Evolutionary conservation across 2,113 vertebrate species (phyloP), one percentile per base, ranked within the genome.

Genomic region (Aphyosemion australe): DNA sequence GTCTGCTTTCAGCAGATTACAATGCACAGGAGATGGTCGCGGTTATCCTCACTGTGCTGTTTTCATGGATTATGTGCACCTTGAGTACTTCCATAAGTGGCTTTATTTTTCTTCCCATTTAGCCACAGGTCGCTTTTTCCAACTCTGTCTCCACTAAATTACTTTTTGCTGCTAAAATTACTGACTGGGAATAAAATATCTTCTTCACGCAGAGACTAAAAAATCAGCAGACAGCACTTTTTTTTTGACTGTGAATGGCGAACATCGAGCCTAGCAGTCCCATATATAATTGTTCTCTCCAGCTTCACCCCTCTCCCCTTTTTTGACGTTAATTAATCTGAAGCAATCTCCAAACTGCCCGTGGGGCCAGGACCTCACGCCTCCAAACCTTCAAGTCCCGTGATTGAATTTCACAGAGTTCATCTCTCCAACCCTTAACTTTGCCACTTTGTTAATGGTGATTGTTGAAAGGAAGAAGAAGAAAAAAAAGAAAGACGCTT

Each of bases 281-380:
- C 76, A 77, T 49, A 76, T 53, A 83, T 84, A 81, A 87, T 88
- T 84, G 82, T 82, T 63, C 79, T 73, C 69, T 26, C 43, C 16
- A 47, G 76, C 71, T 71, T 87, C 49, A 45, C 56, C 67, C 26
- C 72, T 71, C 57, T 80, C 55, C 63, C 20, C 9, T 78, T 85
- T 54, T 76, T 87, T 65, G 83, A 86, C 87, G 72, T 84, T 75
- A 89, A 88, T 90, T 87, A 88, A 88, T 88, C 77, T 83, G 42
- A 82, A 67, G 80, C 77, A 78, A 85, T 87, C 74, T 81, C 79
- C 62, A 79, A 80, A 80, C 83, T 65, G 74, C 78, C 77, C 76
- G 63, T 69, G 73, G 69, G 80, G 65, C 74, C 72, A 64, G 65
- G 82, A 79, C 84, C 80, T 86, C 56, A 66, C 70, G 59, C 77